phyloP scores from a whole-genome alignment of 1,140 invertebrate species.

The Lerema accius region DNA sequence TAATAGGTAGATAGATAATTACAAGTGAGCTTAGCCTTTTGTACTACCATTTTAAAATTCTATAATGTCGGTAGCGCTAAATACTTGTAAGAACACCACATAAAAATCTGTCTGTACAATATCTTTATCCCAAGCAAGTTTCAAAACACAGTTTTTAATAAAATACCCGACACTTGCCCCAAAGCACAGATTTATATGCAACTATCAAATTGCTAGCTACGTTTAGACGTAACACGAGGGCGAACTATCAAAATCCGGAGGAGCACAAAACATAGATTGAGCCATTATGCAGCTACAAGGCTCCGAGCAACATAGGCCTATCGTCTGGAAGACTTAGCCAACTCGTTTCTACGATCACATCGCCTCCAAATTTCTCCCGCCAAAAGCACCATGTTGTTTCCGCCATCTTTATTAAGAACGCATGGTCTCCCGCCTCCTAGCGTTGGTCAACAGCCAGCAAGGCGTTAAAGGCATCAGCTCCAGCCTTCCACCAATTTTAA shows the following conservation, averaged over 20 bases:
- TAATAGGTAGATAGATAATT: too few relatives aligned
- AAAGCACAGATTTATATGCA: not conserved
- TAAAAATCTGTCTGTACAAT: too few relatives aligned
- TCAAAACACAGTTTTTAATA: too few relatives aligned
- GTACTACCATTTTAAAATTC: too few relatives aligned
- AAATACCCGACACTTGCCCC: too few relatives aligned
- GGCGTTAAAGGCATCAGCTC: conserved; percentile 81
- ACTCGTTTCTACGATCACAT: conserved; percentile 36
- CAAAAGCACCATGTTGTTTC: conserved; percentile 73
- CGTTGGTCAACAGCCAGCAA: conserved; percentile 80
- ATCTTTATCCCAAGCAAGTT: too few relatives aligned
- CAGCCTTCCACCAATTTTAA: conserved; percentile 61
- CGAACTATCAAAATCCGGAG: conserved; percentile 19
- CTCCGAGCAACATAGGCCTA: conserved; percentile 32
- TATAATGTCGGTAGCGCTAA: too few relatives aligned
- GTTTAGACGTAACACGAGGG: not conserved
- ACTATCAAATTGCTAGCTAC: not conserved
- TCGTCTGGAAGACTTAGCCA: conserved; percentile 32
- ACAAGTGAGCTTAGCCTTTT: too few relatives aligned
- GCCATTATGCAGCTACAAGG: conserved; percentile 24
- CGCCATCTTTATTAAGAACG: conserved; percentile 81
- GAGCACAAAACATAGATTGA: conserved; percentile 21
- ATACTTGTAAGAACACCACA: too few relatives aligned
- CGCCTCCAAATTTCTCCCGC: conserved; percentile 60
- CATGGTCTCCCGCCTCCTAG: conserved; percentile 77